Evolutionary conservation across 2,797 vertebrate genomes (phyloP).

Genomic region (Tenualosa ilisha): DNA sequence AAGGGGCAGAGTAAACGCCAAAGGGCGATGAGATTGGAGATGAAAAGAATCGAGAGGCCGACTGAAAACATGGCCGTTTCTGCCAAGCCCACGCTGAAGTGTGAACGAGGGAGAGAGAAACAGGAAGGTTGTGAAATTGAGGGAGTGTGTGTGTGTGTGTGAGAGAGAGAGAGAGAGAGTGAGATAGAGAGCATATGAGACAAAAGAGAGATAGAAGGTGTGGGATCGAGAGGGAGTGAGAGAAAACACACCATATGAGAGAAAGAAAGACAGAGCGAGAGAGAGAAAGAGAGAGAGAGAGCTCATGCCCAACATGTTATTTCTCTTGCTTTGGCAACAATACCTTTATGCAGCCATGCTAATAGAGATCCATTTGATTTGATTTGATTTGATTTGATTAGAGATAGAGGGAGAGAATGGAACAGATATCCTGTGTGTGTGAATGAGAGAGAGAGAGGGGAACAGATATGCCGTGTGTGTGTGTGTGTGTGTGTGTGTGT

Average conservation of each 20-base stretch:
- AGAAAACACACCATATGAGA: not conserved
- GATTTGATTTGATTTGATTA: too few relatives aligned
- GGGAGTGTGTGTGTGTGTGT: slow-evolving; percentile 18
- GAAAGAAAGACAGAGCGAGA: not conserved
- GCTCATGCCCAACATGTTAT: too few relatives aligned
- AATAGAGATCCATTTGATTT: too few relatives aligned
- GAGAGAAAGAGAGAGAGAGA: not conserved
- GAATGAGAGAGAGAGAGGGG: not conserved
- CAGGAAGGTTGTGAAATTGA: not conserved
- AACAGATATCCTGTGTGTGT: not conserved
- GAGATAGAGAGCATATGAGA: not conserved
- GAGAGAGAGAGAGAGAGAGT: not conserved
- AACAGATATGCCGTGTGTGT: too few relatives aligned
- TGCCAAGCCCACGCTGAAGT: not conserved
- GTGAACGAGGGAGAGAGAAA: not conserved
- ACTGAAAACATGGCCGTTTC: slow-evolving; percentile 2
- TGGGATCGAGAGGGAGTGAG: not conserved
- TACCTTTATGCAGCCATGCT: too few relatives aligned
- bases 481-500: too few relatives aligned
- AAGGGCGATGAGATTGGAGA: not conserved
- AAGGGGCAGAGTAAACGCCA: not conserved
- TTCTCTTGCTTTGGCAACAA: too few relatives aligned
- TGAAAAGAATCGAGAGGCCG: not conserved
- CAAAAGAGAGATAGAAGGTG: not conserved
- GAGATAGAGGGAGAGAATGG: not conserved